Evolutionary conservation across 2,797 vertebrate species (phyloP).

Genomic region (Tenualosa thibaudeaui): DNA sequence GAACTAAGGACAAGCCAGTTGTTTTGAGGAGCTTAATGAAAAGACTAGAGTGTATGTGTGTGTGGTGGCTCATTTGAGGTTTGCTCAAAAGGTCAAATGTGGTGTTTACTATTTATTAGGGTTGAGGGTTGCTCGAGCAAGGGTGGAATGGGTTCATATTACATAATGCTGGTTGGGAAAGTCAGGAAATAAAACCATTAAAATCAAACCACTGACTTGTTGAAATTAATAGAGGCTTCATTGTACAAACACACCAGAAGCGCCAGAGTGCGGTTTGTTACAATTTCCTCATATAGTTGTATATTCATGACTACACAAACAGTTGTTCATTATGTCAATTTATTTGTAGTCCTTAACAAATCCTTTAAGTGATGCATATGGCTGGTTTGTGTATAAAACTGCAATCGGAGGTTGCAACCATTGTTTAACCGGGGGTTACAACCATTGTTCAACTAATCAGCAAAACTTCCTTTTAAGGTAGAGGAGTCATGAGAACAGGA

Average conservation of each 20-base stretch:
- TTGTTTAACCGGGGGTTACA: constrained; percentile 55
- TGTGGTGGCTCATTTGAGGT: constrained; percentile 27
- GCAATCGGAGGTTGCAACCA: constrained; percentile 42
- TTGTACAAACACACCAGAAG: neutral
- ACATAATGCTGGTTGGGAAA: constrained; percentile 3
- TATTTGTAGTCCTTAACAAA: neutral
- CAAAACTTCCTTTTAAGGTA: constrained; percentile 56
- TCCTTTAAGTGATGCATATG: neutral
- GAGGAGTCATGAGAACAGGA: constrained; percentile 46
- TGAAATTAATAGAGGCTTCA: neutral
- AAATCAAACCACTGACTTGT: neutral
- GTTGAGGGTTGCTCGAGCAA: neutral
- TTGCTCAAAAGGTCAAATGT: neutral
- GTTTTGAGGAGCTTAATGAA: constrained; percentile 16
- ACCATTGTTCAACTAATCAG: constrained; percentile 60
- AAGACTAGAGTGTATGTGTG: neutral
- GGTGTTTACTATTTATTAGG: neutral
- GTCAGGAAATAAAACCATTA: constrained; percentile 30
- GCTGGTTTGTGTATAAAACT: neutral
- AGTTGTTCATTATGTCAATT: neutral
- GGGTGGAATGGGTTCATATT: constrained; percentile 5
- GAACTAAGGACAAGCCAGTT: neutral
- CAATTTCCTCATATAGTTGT: neutral
- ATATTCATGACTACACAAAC: neutral
- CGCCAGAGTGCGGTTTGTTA: neutral